phyloP scores from a whole-genome alignment of 2,888 invertebrate species.

The Aspidiotus rigidus region DNA sequence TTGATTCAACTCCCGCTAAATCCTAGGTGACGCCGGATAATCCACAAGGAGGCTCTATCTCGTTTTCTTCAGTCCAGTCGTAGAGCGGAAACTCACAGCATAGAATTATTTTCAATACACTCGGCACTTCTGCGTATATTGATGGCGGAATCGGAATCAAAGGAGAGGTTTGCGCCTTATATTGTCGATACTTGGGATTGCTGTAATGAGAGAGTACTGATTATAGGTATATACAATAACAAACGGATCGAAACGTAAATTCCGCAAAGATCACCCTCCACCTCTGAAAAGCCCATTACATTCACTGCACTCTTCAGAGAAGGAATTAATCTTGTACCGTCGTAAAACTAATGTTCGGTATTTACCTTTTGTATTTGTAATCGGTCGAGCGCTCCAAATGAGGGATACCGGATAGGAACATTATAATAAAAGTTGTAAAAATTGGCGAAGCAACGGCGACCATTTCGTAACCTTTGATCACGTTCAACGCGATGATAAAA shows the following conservation, averaged over 20 bases:
- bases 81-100: conserved; percentile 87
- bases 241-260: no score
- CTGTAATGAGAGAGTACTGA: conserved; percentile 45
- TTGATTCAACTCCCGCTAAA: conserved; percentile 15
- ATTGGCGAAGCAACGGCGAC: conserved; percentile 75
- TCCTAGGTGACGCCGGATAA: conserved; percentile 30
- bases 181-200: conserved; percentile 74
- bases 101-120: conserved; percentile 67
- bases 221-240: no score
- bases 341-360: conserved; percentile 37
- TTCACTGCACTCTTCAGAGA: neutral
- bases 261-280: no score
- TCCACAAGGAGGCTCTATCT: conserved; percentile 36
- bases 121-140: conserved; percentile 77
- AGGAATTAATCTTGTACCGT: neutral
- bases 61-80: conserved; percentile 60
- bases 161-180: conserved; percentile 80
- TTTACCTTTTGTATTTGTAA: conserved; percentile 77
- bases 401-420: conserved; percentile 86
- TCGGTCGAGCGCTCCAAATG: conserved; percentile 77
- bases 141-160: conserved; percentile 79
- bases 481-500: conserved; percentile 77
- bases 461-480: conserved; percentile 74
- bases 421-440: conserved; percentile 75
- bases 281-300: neutral